Conservation (phyloP, 2,888 invertebrate genomes). For the Sclerodermus sp. region DNA sequence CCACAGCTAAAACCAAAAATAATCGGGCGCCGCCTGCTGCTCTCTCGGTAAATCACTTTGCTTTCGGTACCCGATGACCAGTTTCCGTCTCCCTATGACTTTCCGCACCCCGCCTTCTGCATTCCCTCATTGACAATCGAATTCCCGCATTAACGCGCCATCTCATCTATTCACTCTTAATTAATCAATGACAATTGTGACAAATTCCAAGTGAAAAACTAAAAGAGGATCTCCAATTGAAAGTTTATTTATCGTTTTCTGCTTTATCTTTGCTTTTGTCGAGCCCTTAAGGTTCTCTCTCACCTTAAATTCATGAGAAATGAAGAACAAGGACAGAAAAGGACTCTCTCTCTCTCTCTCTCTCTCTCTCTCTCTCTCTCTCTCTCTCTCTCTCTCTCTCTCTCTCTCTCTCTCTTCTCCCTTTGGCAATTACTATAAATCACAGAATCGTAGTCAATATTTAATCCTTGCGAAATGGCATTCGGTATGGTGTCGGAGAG, state of each 20-base stretch:
- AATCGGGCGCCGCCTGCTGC: conserved; percentile 52
- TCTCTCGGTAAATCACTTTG: conserved; percentile 46
- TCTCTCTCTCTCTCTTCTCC: conserved; percentile 30
- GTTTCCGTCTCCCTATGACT: conserved; percentile 29
- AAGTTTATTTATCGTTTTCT: too few relatives aligned
- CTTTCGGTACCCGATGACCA: conserved; percentile 37
- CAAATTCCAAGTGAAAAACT: too few relatives aligned
- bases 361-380: conserved; percentile 1
- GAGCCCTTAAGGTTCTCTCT: too few relatives aligned
- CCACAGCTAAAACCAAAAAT: conserved; percentile 51
- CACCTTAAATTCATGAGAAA: too few relatives aligned
- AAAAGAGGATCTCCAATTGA: too few relatives aligned
- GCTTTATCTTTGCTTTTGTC: too few relatives aligned
- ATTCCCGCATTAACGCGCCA: too few relatives aligned
- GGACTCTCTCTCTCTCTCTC: too few relatives aligned
- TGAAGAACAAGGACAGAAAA: too few relatives aligned
- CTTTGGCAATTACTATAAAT: conserved; percentile 56
- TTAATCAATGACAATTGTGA: too few relatives aligned
- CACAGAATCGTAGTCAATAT: conserved; percentile 57
- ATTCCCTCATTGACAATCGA: too few relatives aligned
- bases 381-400: conserved; percentile 21
- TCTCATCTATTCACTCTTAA: too few relatives aligned
- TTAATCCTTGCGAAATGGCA: conserved; percentile 54
- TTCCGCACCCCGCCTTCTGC: conserved; percentile 10
- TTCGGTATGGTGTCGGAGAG: conserved; percentile 33